These are phyloP conservation scores for Eulithis prunata DNA, from an alignment of 2,888 invertebrate species.

Conservation along the genomic window DNA sequence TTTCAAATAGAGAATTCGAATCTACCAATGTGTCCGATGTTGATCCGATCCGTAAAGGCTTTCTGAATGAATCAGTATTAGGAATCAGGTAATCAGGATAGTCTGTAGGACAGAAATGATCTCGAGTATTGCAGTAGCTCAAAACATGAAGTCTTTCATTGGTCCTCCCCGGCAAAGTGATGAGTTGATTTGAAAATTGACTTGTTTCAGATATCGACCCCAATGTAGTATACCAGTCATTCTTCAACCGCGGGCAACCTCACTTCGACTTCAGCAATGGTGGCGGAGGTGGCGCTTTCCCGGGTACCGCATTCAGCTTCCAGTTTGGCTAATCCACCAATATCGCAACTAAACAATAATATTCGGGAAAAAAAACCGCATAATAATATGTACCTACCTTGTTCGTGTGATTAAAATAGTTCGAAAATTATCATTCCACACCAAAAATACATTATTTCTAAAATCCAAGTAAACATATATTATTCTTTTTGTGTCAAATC, in stretches of 20 bases:
- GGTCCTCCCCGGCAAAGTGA: too few species aligned
- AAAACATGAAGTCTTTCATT: too few species aligned
- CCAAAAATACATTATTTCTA: constrained; percentile 22
- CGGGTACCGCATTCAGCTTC: constrained; percentile 87
- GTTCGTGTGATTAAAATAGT: constrained; percentile 23
- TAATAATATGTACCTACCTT: constrained; percentile 13
- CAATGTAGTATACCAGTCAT: constrained; percentile 92
- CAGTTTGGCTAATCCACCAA: constrained; percentile 85
- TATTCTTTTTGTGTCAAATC: constrained; percentile 28
- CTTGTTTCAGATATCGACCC: constrained; percentile 90
- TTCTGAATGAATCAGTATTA: too few species aligned
- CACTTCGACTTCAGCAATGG: constrained; percentile 80
- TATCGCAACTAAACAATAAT: constrained; percentile 29
- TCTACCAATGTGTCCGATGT: too few species aligned
- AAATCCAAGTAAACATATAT: constrained; percentile 10
- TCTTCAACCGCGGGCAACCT: constrained; percentile 87
- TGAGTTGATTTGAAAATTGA: not conserved
- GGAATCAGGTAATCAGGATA: too few species aligned
- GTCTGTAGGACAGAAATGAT: too few species aligned
- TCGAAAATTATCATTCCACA: constrained; percentile 40
- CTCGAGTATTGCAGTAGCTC: too few species aligned
- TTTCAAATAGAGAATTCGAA: too few species aligned
- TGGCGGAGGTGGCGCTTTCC: constrained; percentile 79
- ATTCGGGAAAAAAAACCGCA: constrained; percentile 16
- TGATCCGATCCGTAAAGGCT: too few species aligned